Evolutionary conservation across 2,888 invertebrate species (phyloP).

Genomic region (Caenorhabditis japonica): DNA sequence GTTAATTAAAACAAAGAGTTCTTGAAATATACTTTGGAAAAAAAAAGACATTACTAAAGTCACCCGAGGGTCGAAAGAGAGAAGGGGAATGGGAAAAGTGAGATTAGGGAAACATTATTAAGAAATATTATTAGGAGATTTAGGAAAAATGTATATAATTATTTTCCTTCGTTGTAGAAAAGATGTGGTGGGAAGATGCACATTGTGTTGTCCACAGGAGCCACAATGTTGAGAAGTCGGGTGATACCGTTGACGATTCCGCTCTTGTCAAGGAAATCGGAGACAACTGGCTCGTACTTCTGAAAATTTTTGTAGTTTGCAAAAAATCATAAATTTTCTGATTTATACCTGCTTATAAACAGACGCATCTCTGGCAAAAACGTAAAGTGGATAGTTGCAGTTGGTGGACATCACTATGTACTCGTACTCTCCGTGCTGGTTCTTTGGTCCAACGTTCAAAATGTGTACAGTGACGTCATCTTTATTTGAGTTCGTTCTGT

Average conservation of each 20-base stretch:
- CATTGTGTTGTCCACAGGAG: conserved; percentile 76
- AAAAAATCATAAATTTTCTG: neutral
- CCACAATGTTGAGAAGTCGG: conserved; percentile 75
- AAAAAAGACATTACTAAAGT: conserved; percentile 20
- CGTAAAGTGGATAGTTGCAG: conserved; percentile 77
- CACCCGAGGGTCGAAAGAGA: conserved; percentile 53
- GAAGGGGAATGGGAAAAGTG: conserved; percentile 10
- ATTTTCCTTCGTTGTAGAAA: conserved; percentile 73
- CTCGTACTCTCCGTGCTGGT: conserved; percentile 74
- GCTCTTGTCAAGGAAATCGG: conserved; percentile 71
- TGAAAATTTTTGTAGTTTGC: conserved; percentile 37
- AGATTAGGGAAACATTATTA: conserved; percentile 7
- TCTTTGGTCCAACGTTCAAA: conserved; percentile 73
- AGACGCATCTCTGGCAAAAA: conserved; percentile 76
- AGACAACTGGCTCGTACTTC: conserved; percentile 73
- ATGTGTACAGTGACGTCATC: conserved; percentile 77
- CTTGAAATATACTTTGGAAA: conserved; percentile 20
- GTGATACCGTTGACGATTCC: conserved; percentile 76
- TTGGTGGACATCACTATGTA: conserved; percentile 77
- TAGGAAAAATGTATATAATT: too few species aligned
- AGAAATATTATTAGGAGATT: neutral
- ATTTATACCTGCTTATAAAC: conserved; percentile 74
- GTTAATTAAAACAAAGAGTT: neutral
- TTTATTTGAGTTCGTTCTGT: conserved; percentile 75
- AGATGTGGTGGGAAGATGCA: conserved; percentile 77